These are phyloP conservation scores for Crocodylus rhombifer DNA, from an alignment of 2,797 vertebrate genomes.

Conservation along the genomic window DNA sequence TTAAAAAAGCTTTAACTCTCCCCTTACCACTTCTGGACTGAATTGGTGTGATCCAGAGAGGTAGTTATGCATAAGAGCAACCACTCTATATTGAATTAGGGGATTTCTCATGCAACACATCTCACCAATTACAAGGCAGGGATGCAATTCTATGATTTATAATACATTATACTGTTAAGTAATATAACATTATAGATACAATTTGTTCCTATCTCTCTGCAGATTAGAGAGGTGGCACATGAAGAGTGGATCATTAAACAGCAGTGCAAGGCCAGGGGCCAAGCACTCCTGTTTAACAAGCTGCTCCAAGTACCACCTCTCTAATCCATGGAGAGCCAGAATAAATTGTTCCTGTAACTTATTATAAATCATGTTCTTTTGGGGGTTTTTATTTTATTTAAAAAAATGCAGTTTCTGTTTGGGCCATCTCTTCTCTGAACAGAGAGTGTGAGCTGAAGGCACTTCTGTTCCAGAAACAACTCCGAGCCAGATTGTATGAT, in stretches of 20 bases:
- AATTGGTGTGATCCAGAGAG: conserved; percentile 80
- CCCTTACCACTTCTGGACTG: conserved; percentile 70
- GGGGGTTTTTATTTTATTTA: background rate
- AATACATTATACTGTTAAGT: conserved; percentile 87
- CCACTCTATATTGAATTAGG: conserved; percentile 83
- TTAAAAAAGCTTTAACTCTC: conserved; percentile 77
- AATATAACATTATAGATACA: conserved; percentile 88
- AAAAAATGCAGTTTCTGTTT: conserved; percentile 42
- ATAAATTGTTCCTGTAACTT: conserved; percentile 79
- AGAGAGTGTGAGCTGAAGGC: background rate
- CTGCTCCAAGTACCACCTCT: conserved; percentile 84
- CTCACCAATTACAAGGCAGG: conserved; percentile 85
- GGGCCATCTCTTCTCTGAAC: background rate
- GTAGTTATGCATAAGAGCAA: conserved; percentile 80
- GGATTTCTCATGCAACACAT: conserved; percentile 82
- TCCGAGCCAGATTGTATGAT: background rate
- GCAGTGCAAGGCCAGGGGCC: conserved; percentile 82
- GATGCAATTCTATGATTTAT: conserved; percentile 86
- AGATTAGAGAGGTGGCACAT: conserved; percentile 85
- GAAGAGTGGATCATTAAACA: conserved; percentile 86
- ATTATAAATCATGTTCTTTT: conserved; percentile 73
- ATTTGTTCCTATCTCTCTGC: conserved; percentile 84
- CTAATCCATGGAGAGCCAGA: conserved; percentile 80
- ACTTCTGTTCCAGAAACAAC: background rate
- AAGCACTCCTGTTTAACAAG: conserved; percentile 87